phyloP scores from a whole-genome alignment of 35 echinoderm and acorn worm genomes.

The Heliocidaris erythrogramma region DNA sequence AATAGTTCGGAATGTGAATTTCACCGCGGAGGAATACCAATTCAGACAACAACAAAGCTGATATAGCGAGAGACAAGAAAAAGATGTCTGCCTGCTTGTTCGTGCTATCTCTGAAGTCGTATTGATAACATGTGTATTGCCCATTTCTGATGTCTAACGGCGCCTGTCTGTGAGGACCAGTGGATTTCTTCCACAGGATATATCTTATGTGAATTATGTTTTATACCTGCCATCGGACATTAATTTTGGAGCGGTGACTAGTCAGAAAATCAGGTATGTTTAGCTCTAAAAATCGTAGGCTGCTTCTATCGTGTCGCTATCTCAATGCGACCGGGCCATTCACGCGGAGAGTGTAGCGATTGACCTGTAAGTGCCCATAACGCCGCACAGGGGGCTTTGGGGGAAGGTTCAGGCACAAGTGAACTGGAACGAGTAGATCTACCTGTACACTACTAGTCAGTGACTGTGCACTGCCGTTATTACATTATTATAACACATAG shows the following conservation, averaged over 20 bases:
- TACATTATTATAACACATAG: no score
- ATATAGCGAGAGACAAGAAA: background rate
- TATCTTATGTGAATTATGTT: constrained; percentile 48
- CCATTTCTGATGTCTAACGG: constrained; percentile 17
- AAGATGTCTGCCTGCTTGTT: constrained; percentile 53
- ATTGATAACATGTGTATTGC: constrained; percentile 26
- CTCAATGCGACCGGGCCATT: constrained; percentile 39
- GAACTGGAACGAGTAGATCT: constrained; percentile 12
- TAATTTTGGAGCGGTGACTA: constrained; percentile 49
- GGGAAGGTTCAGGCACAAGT: constrained; percentile 18
- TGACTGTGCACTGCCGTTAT: no score
- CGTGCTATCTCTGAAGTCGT: background rate
- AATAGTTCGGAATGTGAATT: background rate
- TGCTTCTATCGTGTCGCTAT: constrained; percentile 28
- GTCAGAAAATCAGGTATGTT: constrained; percentile 45
- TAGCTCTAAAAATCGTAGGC: constrained; percentile 18
- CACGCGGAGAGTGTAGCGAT: constrained; percentile 26
- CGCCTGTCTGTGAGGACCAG: background rate
- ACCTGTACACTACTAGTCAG: no score
- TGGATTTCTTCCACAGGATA: constrained; percentile 50
- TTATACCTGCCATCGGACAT: constrained; percentile 24
- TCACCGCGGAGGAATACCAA: constrained; percentile 44
- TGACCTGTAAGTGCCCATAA: constrained; percentile 40
- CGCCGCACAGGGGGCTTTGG: background rate
- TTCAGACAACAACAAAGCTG: constrained; percentile 42